Evolutionary conservation across 2,888 invertebrate species (phyloP).

Genomic region (Pristionchus exspectatus): DNA sequence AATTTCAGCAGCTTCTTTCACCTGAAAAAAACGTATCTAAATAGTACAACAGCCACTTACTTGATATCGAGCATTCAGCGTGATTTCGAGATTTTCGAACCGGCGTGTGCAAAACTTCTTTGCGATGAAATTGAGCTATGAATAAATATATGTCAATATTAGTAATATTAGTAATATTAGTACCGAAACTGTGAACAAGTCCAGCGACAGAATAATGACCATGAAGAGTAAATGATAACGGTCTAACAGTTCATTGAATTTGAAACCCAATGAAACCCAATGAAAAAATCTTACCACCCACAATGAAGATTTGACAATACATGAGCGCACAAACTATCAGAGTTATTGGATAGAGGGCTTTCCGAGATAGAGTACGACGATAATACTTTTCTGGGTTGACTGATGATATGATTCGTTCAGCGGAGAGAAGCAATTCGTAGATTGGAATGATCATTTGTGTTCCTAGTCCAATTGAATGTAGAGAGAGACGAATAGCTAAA

Average conservation of each 20-base stretch:
- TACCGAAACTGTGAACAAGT: background rate
- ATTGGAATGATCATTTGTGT: background rate
- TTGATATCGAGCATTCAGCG: background rate
- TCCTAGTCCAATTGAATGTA: background rate
- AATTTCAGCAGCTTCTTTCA: constrained; percentile 2
- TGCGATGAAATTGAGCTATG: background rate
- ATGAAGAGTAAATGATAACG: background rate
- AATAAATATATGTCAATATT: background rate
- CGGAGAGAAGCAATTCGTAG: background rate
- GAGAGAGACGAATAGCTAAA: background rate
- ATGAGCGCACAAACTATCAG: background rate
- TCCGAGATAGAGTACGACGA: background rate
- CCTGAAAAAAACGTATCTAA: background rate
- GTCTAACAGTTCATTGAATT: background rate
- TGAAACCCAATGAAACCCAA: too few relatives aligned
- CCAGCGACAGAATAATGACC: background rate
- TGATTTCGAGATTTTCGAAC: background rate
- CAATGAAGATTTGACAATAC: background rate
- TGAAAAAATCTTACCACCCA: background rate
- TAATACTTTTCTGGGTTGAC: background rate
- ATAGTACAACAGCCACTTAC: background rate
- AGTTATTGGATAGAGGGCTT: background rate
- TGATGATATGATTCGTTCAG: background rate
- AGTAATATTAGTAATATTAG: background rate
- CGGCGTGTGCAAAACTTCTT: background rate